Conservation (phyloP, 2,888 invertebrate genomes). For the Drosophila robusta region DNA sequence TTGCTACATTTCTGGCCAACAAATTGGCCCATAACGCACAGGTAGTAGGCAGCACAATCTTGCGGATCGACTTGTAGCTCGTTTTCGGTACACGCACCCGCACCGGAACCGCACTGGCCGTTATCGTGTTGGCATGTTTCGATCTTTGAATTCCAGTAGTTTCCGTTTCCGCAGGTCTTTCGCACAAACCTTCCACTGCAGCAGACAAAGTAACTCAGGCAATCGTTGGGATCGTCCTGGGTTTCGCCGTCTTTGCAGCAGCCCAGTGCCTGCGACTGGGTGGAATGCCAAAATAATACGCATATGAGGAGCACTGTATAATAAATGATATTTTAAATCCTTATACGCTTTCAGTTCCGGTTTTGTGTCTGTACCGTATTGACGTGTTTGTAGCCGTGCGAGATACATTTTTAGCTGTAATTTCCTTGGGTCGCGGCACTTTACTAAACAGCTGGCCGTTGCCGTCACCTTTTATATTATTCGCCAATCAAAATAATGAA, state of each 20-base stretch:
- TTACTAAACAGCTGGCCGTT: slow-evolving; percentile 38
- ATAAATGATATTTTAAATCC: neutral
- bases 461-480: slow-evolving; percentile 55
- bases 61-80: slow-evolving; percentile 26
- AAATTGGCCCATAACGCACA: slow-evolving; percentile 26
- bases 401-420: slow-evolving; percentile 24
- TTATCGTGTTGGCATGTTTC: slow-evolving; percentile 17
- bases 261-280: slow-evolving; percentile 17
- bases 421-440: slow-evolving; percentile 11
- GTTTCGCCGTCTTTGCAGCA: slow-evolving; percentile 58
- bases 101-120: slow-evolving; percentile 21
- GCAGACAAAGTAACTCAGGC: slow-evolving; percentile 44
- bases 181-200: slow-evolving; percentile 40
- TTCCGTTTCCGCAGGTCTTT: slow-evolving; percentile 27
- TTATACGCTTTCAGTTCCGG: neutral
- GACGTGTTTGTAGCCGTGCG: neutral
- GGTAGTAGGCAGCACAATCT: slow-evolving; percentile 45
- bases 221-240: slow-evolving; percentile 31
- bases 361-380: slow-evolving; percentile 12
- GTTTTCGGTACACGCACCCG: slow-evolving; percentile 29
- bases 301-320: slow-evolving; percentile 33
- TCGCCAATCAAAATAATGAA: slow-evolving; percentile 55
- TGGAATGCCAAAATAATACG: slow-evolving; percentile 35
- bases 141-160: slow-evolving; percentile 22
- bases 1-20: slow-evolving; percentile 14